A percentile compares a stretch with the other conserved stretches of the same genome.
Evolutionary conservation across 2,113 vertebrate genomes (phyloP).

Genomic region (Myodes glareolus): DNA sequence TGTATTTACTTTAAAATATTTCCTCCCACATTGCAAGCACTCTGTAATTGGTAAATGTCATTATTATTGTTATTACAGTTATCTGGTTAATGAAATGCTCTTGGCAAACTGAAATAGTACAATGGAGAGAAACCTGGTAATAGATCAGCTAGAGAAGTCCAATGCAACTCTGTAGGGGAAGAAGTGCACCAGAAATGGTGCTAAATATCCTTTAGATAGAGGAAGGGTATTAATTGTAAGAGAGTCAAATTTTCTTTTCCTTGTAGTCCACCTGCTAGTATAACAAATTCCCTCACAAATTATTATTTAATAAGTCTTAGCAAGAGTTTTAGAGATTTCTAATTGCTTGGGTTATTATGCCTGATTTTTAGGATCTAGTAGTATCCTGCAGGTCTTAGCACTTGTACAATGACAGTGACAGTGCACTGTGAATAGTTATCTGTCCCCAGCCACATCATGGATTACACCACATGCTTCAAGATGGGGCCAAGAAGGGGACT

Average conservation of each 20-base stretch:
- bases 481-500: neutral
- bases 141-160: neutral
- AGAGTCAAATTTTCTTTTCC: neutral
- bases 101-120: neutral
- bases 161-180: neutral
- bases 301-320: neutral
- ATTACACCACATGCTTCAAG: neutral
- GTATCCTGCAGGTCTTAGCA: neutral
- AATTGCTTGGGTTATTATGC: neutral
- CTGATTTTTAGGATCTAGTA: neutral
- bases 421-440: neutral
- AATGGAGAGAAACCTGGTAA: neutral
- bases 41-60: neutral
- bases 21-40: neutral
- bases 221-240: neutral
- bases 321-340: neutral
- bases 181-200: neutral
- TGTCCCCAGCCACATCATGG: neutral
- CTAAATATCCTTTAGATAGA: neutral
- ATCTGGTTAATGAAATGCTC: neutral
- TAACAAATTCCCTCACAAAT: neutral
- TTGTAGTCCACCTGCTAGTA: neutral
- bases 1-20: constrained; percentile 43
- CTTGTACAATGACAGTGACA: neutral
- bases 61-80: neutral